Percentiles rank a stretch among this genome's conserved stretches.
Evolutionary conservation across 1,140 invertebrate species (phyloP).

Genomic region (Pseudomyrmex dendroicus): DNA sequence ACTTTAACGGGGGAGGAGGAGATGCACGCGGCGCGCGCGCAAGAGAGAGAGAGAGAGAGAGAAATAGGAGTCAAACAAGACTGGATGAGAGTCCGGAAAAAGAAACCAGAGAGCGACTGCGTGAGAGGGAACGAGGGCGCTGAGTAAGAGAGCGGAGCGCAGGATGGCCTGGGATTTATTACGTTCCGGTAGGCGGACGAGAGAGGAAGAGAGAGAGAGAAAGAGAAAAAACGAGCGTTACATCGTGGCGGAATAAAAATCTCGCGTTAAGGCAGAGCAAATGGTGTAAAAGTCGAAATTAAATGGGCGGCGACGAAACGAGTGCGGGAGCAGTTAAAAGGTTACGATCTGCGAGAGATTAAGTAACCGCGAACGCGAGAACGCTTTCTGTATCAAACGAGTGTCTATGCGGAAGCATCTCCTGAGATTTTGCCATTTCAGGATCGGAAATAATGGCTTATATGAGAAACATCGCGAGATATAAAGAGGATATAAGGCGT

Average conservation of each 20-base stretch:
- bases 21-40: background rate
- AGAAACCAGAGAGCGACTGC: conserved; percentile 38
- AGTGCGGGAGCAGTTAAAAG: conserved; percentile 29
- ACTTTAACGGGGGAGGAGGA: conserved; percentile 15
- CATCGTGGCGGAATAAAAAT: conserved; percentile 63
- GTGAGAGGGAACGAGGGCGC: conserved; percentile 2
- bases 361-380: conserved; percentile 42
- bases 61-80: background rate
- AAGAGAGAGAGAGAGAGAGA: background rate
- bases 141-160: conserved; percentile 51
- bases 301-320: conserved; percentile 49
- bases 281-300: conserved; percentile 59
- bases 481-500: background rate
- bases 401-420: background rate
- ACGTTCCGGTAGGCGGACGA: conserved; percentile 62
- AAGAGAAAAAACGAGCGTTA: conserved; percentile 24
- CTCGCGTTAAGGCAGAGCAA: conserved; percentile 42
- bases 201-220: conserved; percentile 5
- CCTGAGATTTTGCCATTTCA: conserved; percentile 18
- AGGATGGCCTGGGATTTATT: conserved; percentile 69
- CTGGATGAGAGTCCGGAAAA: conserved; percentile 19
- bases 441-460: conserved; percentile 16
- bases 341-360: conserved; percentile 51
- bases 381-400: background rate
- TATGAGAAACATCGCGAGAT: conserved; percentile 33